A percentile compares a stretch with the other conserved stretches of the same genome.
These are phyloP conservation scores for Dipodomys ordii DNA, from an alignment of 2,113 vertebrate genomes.

Conservation along the genomic window DNA sequence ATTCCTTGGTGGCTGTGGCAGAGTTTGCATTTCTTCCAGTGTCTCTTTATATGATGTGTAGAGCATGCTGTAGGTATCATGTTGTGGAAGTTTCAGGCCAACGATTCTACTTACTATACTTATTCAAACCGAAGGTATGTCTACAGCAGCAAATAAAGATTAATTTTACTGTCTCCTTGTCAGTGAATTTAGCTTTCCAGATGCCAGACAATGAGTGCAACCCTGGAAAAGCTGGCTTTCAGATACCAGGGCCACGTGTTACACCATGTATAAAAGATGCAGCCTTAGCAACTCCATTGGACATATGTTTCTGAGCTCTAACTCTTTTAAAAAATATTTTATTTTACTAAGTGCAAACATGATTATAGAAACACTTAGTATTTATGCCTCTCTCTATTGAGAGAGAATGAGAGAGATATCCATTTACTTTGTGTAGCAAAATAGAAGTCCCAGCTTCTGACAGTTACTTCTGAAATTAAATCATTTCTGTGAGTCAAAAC, in stretches of 20 bases:
- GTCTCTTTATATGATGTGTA: background rate
- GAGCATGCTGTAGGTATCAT: background rate
- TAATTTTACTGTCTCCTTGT: background rate
- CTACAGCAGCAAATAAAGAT: background rate
- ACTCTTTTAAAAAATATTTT: background rate
- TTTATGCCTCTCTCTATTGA: background rate
- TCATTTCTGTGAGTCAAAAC: background rate
- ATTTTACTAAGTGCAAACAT: background rate
- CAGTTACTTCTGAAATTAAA: conserved; percentile 20
- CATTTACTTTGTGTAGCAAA: background rate
- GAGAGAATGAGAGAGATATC: background rate
- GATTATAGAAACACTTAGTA: background rate
- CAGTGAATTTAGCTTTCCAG: background rate
- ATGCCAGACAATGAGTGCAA: background rate
- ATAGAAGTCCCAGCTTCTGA: conserved; percentile 29
- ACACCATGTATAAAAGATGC: background rate
- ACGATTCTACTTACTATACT: background rate
- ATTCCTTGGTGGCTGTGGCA: background rate
- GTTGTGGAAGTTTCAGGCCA: background rate
- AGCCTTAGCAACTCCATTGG: background rate
- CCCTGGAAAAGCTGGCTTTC: background rate
- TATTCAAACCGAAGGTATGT: background rate
- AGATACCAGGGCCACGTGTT: background rate
- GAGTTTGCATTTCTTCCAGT: background rate
- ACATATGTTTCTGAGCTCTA: background rate